Conservation (phyloP, 92 coral and sea anemone species). For the Galaxea fascicularis region DNA sequence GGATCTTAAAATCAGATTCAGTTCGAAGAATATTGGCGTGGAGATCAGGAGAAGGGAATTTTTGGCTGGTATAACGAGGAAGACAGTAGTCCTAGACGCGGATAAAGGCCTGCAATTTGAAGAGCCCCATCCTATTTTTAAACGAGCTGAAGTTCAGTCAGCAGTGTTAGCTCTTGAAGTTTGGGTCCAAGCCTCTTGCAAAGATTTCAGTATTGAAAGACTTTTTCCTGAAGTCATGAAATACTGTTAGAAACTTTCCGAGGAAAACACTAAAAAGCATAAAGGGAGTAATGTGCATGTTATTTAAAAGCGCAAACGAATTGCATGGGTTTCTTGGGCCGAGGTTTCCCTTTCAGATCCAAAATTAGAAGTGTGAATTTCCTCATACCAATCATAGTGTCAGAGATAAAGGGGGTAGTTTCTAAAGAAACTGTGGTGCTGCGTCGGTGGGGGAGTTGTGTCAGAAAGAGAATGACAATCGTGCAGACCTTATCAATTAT, state of each 20-base stretch:
- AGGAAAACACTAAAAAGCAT: neutral
- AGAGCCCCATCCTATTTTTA: conserved; percentile 32
- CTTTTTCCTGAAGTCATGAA: conserved; percentile 25
- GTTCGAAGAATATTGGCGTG: conserved; percentile 21
- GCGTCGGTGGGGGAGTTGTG: too few species aligned
- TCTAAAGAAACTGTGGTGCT: too few species aligned
- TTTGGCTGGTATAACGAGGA: conserved; percentile 18
- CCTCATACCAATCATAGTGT: too few species aligned
- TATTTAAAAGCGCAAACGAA: neutral
- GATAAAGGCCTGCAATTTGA: conserved; percentile 25
- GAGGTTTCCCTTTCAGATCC: neutral
- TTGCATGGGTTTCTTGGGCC: neutral
- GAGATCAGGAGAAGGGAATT: conserved; percentile 20
- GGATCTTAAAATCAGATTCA: conserved; percentile 22
- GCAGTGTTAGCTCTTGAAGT: neutral
- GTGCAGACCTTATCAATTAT: too few species aligned
- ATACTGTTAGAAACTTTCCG: conserved; percentile 3
- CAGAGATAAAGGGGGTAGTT: too few species aligned
- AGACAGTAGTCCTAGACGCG: conserved; percentile 38
- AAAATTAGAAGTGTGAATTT: too few species aligned
- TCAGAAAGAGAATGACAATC: too few species aligned
- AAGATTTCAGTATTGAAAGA: neutral
- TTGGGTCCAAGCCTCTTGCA: conserved; percentile 28
- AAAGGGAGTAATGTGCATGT: neutral
- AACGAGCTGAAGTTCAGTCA: conserved; percentile 2